These are phyloP conservation scores for Spinus olivaceus DNA, from an alignment of 2,797 vertebrate species.

Conservation along the genomic window DNA sequence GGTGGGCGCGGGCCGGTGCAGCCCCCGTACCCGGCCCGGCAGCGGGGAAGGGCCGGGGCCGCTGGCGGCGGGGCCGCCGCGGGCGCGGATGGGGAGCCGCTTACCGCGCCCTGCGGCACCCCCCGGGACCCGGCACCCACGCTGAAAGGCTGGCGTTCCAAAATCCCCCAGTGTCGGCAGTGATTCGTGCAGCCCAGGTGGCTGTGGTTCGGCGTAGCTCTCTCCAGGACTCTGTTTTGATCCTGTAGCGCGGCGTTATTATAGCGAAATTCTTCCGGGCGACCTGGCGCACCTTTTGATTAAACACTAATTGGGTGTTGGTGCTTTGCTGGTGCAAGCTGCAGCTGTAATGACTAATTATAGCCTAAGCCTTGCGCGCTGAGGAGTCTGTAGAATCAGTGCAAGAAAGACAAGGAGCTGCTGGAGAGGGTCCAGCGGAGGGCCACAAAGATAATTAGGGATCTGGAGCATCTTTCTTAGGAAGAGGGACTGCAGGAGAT, in stretches of 20 bases:
- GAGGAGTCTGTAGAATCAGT: neutral
- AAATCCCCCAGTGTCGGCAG: fast-evolving
- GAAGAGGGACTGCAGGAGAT: neutral
- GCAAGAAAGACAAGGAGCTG: neutral
- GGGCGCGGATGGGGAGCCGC: neutral
- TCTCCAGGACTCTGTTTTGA: neutral
- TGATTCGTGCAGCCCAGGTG: neutral
- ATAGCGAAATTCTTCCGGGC: neutral
- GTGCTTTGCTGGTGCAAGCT: neutral
- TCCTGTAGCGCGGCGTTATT: neutral
- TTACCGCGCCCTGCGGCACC: neutral
- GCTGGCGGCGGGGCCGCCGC: neutral
- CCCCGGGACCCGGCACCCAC: neutral
- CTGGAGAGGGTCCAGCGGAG: neutral
- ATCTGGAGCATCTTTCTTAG: neutral
- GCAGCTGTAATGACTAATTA: neutral
- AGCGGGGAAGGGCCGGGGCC: neutral
- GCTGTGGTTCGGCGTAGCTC: neutral
- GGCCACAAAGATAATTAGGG: neutral
- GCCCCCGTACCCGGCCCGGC: neutral
- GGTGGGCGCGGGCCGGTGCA: neutral
- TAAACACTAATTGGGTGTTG: neutral
- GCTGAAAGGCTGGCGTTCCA: neutral
- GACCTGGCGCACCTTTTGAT: conserved; percentile 4
- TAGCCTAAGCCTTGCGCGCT: neutral